Base-by-base conservation (phyloP, 2,797 vertebrate genomes). In the Oreochromis grahami region DNA sequence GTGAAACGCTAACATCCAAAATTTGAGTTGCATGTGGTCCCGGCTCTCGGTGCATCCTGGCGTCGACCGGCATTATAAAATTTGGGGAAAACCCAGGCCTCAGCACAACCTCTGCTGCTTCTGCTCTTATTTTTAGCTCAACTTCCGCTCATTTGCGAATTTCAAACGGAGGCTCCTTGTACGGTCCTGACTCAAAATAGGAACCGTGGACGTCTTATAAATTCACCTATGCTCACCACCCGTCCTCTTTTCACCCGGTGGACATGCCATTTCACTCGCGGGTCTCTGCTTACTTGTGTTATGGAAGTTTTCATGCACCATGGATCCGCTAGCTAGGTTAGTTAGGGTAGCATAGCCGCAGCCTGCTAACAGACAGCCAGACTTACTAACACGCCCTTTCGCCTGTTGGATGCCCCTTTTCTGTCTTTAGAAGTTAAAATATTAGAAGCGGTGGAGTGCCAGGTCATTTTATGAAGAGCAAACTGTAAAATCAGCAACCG, bases 101-200 rank as follows among this genome's bases (percentile, higher is more conserved):
- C 88, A 12, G 81, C 84, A 8, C 79, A 52, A 32, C 86, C 80
- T 79, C 83, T 74, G 90, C 91, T 86, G 88, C 93, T 87, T 77
- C 86, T 89, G 86, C 92, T 93, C 90, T 90, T 96, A 96, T 96
- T 96, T 96, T 96, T 96, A 96, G 95, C 94, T 95, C 94, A 93
- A 96, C 95, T 96, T 96, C 96, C 95, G 95, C 94, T 95, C 93
- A 32, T 89, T 88, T 92, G 94, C 90, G 87, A 90, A 77, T 82
- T 92, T 93, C 84, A 79, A 91, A 89, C 88, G 87, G 91, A 84
- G 95, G 90, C 94, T 96, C 96, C 96, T 95, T 96, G 94, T 96
- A 96, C 92, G 96, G 96, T 94, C 90, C 91, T 89, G 85, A 76
- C 94, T 92, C 90, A 88, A 94, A 96, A 96, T 96, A 96, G 95